These are phyloP conservation scores for Polietes domitor DNA, from an alignment of 2,888 invertebrate genomes.

Conservation along the genomic window DNA sequence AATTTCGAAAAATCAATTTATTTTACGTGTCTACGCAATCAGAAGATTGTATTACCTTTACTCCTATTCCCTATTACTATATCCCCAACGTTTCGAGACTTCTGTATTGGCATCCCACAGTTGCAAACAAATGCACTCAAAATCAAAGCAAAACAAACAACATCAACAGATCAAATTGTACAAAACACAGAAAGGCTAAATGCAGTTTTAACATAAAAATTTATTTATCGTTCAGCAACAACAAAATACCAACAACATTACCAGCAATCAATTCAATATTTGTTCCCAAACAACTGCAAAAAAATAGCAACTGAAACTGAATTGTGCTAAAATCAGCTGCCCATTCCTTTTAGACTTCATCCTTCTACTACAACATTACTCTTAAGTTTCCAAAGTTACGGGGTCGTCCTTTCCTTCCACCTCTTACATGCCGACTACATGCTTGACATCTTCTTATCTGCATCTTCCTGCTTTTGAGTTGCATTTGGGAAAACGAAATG, in stretches of 20 bases:
- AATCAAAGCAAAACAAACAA: conserved; percentile 4
- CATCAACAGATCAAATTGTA: conserved; percentile 2
- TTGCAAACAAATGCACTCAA: not conserved
- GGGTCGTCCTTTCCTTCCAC: not conserved
- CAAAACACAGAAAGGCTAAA: not conserved
- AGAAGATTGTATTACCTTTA: no score
- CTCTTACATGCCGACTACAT: not conserved
- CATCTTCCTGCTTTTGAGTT: conserved; percentile 22
- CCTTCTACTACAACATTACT: not conserved
- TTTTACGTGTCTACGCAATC: no score
- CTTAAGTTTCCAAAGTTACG: not conserved
- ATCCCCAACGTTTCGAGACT: no score
- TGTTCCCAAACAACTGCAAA: not conserved
- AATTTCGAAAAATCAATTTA: no score
- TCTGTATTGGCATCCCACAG: no score
- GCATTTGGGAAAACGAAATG: conserved; percentile 20
- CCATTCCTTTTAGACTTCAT: not conserved
- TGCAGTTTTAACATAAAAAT: conserved; percentile 20
- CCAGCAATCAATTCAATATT: conserved; percentile 25
- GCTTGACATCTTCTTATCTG: conserved; percentile 33
- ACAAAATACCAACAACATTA: not conserved
- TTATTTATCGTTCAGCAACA: conserved; percentile 18
- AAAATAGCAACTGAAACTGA: not conserved
- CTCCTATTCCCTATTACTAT: no score
- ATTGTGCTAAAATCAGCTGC: not conserved